phyloP scores from a whole-genome alignment of 2,797 vertebrate species.

The Pseudomugil gertrudae region DNA sequence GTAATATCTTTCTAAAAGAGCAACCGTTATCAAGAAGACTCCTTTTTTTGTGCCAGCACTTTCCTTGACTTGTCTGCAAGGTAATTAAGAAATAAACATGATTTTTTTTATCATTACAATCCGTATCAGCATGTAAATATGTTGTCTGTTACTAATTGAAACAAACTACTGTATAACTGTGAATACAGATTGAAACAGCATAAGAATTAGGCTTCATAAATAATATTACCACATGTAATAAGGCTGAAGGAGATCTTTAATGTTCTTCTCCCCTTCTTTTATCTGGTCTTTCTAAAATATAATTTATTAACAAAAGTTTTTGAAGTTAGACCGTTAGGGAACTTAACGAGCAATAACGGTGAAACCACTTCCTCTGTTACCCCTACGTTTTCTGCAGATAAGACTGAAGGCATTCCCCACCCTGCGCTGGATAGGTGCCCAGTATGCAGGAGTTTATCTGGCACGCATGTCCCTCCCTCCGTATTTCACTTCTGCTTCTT shows the following conservation, averaged over 20 bases:
- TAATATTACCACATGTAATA: background rate
- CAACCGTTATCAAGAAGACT: conserved; percentile 43
- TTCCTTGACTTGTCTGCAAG: conserved; percentile 24
- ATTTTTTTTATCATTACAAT: background rate
- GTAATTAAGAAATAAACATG: background rate
- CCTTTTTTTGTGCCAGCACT: conserved; percentile 34
- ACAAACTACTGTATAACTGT: conserved; percentile 7
- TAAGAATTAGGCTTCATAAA: background rate
- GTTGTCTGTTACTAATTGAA: conserved; percentile 1
- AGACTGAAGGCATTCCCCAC: conserved; percentile 65
- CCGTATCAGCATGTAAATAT: background rate
- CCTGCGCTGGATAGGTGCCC: conserved; percentile 67
- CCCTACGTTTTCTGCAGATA: conserved; percentile 66
- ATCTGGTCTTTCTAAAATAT: background rate
- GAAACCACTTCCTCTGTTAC: conserved; percentile 37
- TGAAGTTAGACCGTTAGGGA: conserved; percentile 20
- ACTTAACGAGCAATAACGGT: conserved; percentile 40
- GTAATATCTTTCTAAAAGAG: conserved; percentile 49
- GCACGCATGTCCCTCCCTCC: conserved; percentile 73
- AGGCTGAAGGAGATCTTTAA: background rate
- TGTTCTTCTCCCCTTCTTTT: background rate
- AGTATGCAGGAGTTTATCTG: conserved; percentile 78
- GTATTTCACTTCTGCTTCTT: conserved; percentile 81
- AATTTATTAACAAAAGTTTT: conserved; percentile 16
- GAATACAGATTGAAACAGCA: conserved; percentile 1